Percentiles rank a stretch among this genome's conserved stretches.
phyloP scores from a whole-genome alignment of 1,140 invertebrate genomes.

The Planococcus citri region DNA sequence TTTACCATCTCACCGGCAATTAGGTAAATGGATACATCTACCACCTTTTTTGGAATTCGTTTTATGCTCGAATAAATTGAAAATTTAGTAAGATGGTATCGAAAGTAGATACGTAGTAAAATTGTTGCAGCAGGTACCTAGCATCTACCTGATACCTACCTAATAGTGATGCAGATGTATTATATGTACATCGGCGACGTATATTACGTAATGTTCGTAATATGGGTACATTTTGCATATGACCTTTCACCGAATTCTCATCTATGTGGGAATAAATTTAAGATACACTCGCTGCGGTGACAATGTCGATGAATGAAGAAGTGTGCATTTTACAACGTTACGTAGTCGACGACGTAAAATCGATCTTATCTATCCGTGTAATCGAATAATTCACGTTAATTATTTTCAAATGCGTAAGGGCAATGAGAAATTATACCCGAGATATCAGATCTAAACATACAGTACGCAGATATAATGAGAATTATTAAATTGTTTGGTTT shows the following conservation, averaged over 20 bases:
- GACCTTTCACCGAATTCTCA: constrained; percentile 1
- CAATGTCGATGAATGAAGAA: not conserved
- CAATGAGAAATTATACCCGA: not conserved
- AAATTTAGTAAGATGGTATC: too few relatives aligned
- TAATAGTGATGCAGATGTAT: too few relatives aligned
- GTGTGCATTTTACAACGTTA: not conserved
- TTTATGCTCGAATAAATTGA: too few relatives aligned
- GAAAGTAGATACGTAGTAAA: too few relatives aligned
- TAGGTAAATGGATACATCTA: too few relatives aligned
- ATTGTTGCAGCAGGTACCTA: too few relatives aligned
- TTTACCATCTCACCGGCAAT: too few relatives aligned
- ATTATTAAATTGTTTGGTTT: not conserved
- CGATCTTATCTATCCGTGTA: not conserved
- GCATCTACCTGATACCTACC: too few relatives aligned
- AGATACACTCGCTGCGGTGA: too few relatives aligned
- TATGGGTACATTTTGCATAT: not conserved
- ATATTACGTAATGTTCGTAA: not conserved
- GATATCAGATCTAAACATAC: not conserved
- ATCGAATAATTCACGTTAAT: not conserved
- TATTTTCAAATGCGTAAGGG: not conserved
- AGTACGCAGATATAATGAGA: too few relatives aligned
- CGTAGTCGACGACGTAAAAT: too few relatives aligned
- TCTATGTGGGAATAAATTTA: not conserved
- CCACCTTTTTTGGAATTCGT: too few relatives aligned
- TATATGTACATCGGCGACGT: not conserved